Percentiles rank a stretch among this genome's conserved stretches.
These are phyloP conservation scores for Dasysyrphus tricinctus DNA, from an alignment of 2,888 invertebrate species.

Conservation along the genomic window DNA sequence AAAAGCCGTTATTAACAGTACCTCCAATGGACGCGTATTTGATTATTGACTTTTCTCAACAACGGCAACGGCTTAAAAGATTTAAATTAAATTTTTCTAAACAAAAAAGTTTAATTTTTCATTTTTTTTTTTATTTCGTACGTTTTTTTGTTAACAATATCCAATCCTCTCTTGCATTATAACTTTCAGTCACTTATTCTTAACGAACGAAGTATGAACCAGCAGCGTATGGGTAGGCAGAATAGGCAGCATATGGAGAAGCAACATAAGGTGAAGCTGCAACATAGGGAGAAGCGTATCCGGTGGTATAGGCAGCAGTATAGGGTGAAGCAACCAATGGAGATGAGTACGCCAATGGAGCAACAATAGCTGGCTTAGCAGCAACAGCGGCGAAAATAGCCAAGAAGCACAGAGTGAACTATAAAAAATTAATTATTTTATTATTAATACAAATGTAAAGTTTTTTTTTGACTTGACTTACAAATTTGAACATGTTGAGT, in stretches of 20 bases:
- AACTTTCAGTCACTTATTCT: background rate
- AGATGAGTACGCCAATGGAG: conserved; percentile 77
- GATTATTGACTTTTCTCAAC: no score
- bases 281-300: conserved; percentile 72
- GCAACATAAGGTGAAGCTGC: conserved; percentile 78
- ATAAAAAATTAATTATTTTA: background rate
- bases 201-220: conserved; percentile 26
- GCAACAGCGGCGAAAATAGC: conserved; percentile 78
- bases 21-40: no score
- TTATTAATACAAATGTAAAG: background rate
- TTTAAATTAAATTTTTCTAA: no score
- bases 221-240: conserved; percentile 76
- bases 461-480: conserved; percentile 76
- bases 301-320: conserved; percentile 67
- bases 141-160: background rate
- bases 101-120: no score
- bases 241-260: conserved; percentile 61
- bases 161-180: background rate
- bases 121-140: background rate
- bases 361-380: conserved; percentile 79
- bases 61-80: no score
- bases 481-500: conserved; percentile 81
- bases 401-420: conserved; percentile 78
- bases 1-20: no score
- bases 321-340: conserved; percentile 76